These are phyloP conservation scores for Perccottus glenii DNA, from an alignment of 2,113 vertebrate species.

Conservation along the genomic window DNA sequence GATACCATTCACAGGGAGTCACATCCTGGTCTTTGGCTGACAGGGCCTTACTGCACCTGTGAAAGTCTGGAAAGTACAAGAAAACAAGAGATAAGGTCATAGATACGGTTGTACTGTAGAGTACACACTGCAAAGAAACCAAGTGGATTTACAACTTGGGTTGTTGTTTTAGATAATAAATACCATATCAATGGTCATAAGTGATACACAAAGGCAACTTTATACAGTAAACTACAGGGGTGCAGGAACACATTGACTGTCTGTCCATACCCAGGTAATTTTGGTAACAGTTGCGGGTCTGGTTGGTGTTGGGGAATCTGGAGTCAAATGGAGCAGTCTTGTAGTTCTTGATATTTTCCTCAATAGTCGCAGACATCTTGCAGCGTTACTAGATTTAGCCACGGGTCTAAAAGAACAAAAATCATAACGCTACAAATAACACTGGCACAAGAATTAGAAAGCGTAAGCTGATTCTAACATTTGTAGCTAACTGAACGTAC, in stretches of 20 bases:
- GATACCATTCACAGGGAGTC: constrained; percentile 80
- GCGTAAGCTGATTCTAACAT: too few relatives aligned
- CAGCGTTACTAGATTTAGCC: neutral
- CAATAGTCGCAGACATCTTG: constrained; percentile 72
- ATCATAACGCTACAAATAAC: neutral
- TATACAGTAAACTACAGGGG: too few relatives aligned
- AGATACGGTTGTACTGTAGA: neutral
- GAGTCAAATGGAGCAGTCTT: constrained; percentile 85
- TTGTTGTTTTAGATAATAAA: too few relatives aligned
- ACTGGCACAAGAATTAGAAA: neutral
- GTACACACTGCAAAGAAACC: too few relatives aligned
- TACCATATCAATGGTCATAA: too few relatives aligned
- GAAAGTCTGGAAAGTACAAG: constrained; percentile 69
- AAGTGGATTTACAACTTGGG: too few relatives aligned
- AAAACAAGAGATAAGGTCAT: neutral
- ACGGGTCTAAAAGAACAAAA: neutral
- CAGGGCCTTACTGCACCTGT: constrained; percentile 83
- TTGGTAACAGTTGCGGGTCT: constrained; percentile 85
- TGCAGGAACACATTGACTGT: neutral
- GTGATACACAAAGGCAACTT: too few relatives aligned
- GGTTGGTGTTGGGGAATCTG: constrained; percentile 85
- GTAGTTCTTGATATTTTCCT: constrained; percentile 79
- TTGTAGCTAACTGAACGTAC: too few relatives aligned
- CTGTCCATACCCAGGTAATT: constrained; percentile 81
- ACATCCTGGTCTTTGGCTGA: constrained; percentile 73